Evolutionary conservation across 2,888 invertebrate genomes (phyloP).

Genomic region (Drosophila fulvimacula): DNA sequence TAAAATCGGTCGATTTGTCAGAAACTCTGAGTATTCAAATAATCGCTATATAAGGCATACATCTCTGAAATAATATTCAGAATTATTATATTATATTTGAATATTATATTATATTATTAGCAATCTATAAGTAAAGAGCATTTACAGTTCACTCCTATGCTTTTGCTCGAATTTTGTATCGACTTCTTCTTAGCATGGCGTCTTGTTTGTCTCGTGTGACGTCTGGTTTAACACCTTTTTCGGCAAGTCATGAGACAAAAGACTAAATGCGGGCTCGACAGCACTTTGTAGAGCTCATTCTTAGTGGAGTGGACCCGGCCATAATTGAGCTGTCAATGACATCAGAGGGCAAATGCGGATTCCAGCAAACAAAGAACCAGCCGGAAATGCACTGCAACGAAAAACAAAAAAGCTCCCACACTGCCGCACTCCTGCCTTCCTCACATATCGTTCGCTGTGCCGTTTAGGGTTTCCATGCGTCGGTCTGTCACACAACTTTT

Average conservation of each 20-base stretch:
- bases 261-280: constrained; percentile 49
- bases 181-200: constrained; percentile 1
- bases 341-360: constrained; percentile 43
- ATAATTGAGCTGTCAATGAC: constrained; percentile 73
- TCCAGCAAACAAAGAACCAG: constrained; percentile 46
- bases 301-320: constrained; percentile 33
- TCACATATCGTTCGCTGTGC: not conserved
- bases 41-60: not conserved
- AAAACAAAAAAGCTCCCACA: constrained; percentile 29
- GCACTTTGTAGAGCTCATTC: constrained; percentile 35
- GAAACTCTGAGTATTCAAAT: not conserved
- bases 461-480: constrained; percentile 57
- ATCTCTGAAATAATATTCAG: no score
- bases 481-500: constrained; percentile 73
- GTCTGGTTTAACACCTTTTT: constrained; percentile 66
- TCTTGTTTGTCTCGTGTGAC: constrained; percentile 39
- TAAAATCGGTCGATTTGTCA: no score
- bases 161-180: constrained; percentile 3
- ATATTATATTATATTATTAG: not conserved
- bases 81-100: no score
- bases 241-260: constrained; percentile 66
- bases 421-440: constrained; percentile 8
- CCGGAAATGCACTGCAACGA: constrained; percentile 66
- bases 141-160: constrained; percentile 10
- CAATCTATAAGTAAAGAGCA: constrained; percentile 14